Evolutionary conservation across 2,113 vertebrate species (phyloP).

Genomic region (Pitta sordida): DNA sequence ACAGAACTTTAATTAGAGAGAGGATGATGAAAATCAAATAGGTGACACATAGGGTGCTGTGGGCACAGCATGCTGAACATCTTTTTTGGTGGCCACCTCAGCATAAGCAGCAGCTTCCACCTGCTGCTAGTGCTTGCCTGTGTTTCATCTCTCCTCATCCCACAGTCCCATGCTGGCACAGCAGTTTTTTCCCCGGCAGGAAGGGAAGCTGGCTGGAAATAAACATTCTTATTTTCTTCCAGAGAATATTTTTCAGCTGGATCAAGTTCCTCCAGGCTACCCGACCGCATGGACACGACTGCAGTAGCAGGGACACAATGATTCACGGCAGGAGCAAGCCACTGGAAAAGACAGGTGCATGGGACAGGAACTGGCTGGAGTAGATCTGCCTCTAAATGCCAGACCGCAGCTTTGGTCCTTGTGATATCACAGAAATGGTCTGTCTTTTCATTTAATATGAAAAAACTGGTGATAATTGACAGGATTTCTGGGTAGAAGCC

Average conservation of each 20-base stretch:
- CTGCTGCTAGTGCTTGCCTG: background rate
- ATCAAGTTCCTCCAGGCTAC: background rate
- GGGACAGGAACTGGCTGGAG: background rate
- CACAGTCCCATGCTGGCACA: rapidly evolving
- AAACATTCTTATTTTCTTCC: background rate
- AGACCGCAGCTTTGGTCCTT: background rate
- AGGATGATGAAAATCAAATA: background rate
- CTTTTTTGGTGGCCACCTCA: background rate
- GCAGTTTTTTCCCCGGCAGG: background rate
- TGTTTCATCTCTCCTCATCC: background rate
- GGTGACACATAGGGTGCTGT: background rate
- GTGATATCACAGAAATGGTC: background rate
- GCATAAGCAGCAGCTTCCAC: background rate
- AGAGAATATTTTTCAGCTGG: background rate
- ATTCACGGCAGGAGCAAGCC: background rate
- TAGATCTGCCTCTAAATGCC: background rate
- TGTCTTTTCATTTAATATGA: conserved; percentile 30
- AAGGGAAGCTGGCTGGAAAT: background rate
- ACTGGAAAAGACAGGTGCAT: background rate
- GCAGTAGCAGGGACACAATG: background rate
- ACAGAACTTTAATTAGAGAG: background rate
- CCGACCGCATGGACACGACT: background rate
- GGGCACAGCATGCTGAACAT: rapidly evolving
- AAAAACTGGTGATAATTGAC: conserved; percentile 37
- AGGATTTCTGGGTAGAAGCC: conserved; percentile 4